Evolutionary conservation across 2,888 invertebrate genomes (phyloP).

Genomic region (Coleophora flavipennella): DNA sequence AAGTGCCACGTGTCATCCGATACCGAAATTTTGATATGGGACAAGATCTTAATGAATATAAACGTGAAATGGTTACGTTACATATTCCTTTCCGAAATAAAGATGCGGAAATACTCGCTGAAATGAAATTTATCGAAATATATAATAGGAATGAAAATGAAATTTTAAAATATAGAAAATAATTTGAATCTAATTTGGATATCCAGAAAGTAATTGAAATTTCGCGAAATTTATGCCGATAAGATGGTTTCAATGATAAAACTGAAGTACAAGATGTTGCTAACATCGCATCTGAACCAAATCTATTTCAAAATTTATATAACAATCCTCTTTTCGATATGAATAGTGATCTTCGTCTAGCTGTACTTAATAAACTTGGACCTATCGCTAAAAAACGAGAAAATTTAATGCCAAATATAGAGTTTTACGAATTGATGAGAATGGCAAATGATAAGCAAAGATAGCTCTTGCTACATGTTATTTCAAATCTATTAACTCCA

Average conservation of each 20-base stretch:
- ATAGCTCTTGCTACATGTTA: slow-evolving; percentile 13
- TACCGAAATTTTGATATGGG: slow-evolving; percentile 35
- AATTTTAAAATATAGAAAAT: slow-evolving; percentile 19
- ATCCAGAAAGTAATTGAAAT: slow-evolving; percentile 21
- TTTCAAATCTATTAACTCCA: slow-evolving; percentile 12
- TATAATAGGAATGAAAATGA: slow-evolving; percentile 28
- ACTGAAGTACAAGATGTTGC: slow-evolving; percentile 7
- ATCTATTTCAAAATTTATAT: slow-evolving; percentile 9
- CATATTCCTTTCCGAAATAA: slow-evolving; percentile 36
- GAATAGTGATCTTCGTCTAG: slow-evolving; percentile 12
- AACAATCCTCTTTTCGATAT: slow-evolving; percentile 9
- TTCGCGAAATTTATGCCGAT: slow-evolving; percentile 19
- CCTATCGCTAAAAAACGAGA: too few relatives aligned
- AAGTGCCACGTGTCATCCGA: slow-evolving; percentile 27
- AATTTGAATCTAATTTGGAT: slow-evolving; percentile 21
- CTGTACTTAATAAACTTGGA: slow-evolving; percentile 12
- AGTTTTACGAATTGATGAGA: too few relatives aligned
- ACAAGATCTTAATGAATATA: slow-evolving; percentile 29
- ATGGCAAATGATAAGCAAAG: too few relatives aligned
- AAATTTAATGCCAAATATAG: too few relatives aligned
- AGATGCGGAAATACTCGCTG: slow-evolving; percentile 31
- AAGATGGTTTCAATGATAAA: slow-evolving; percentile 15
- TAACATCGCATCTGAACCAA: slow-evolving; percentile 8
- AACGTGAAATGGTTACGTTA: slow-evolving; percentile 32
- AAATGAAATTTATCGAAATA: slow-evolving; percentile 27